Conservation (phyloP, 2,113 vertebrate species). For the Equus quagga region DNA sequence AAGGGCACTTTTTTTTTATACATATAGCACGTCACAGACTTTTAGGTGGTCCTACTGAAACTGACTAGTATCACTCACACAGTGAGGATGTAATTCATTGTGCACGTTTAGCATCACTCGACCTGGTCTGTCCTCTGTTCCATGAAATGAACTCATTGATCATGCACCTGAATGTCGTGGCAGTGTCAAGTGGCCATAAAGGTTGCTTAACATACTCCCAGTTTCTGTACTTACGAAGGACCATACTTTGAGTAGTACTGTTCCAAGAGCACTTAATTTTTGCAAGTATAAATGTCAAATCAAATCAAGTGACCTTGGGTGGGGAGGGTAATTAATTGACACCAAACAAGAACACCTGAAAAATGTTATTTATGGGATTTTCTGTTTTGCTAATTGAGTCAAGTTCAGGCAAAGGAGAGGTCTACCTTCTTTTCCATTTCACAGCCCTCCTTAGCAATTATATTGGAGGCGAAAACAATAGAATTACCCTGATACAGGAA, state of each 20-base stretch:
- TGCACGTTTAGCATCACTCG: neutral
- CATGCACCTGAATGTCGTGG: neutral
- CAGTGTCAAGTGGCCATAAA: neutral
- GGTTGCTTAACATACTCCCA: neutral
- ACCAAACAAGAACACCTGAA: slow-evolving; percentile 20
- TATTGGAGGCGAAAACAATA: neutral
- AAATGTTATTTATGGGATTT: slow-evolving; percentile 17
- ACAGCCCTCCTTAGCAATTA: slow-evolving; percentile 19
- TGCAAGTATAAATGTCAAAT: slow-evolving; percentile 20
- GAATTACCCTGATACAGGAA: neutral
- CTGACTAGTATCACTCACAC: neutral
- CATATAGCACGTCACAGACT: neutral
- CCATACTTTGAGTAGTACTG: neutral
- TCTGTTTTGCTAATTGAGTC: slow-evolving; percentile 24
- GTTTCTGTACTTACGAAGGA: neutral
- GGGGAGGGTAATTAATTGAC: neutral
- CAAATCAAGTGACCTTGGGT: neutral
- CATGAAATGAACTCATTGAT: neutral
- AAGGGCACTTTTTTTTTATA: neutral
- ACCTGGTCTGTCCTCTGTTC: neutral
- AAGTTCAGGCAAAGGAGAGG: neutral
- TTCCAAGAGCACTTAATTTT: slow-evolving; percentile 11
- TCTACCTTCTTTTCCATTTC: neutral
- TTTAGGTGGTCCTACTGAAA: neutral
- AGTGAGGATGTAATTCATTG: neutral